phyloP scores from a whole-genome alignment of 2,113 vertebrate species.

The Nyctibius bracteatus region DNA sequence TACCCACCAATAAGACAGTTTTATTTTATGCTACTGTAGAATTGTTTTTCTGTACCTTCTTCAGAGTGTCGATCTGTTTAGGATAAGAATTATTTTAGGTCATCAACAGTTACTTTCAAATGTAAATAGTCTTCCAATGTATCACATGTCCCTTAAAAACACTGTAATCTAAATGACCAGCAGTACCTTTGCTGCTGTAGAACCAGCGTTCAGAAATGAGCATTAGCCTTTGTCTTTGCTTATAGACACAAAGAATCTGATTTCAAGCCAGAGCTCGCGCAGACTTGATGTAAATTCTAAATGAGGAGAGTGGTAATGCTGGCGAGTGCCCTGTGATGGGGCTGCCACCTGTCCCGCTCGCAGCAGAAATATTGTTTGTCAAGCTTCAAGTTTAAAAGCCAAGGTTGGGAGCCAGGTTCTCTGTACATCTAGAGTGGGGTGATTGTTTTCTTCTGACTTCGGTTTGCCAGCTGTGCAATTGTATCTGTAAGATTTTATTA shows the following conservation, averaged over 20 bases:
- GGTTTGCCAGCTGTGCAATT: conserved; percentile 15
- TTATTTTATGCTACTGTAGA: neutral
- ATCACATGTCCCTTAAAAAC: conserved; percentile 20
- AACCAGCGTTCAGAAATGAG: neutral
- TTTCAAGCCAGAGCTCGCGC: conserved; percentile 53
- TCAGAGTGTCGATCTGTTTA: neutral
- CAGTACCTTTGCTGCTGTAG: conserved; percentile 37
- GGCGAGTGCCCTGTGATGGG: neutral
- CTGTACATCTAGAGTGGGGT: neutral
- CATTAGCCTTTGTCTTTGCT: conserved; percentile 50
- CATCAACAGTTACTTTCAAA: conserved; percentile 33
- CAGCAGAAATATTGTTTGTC: conserved; percentile 8
- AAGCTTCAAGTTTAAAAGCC: conserved; percentile 30
- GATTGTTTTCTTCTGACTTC: neutral
- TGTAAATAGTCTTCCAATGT: neutral
- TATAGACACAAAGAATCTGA: conserved; percentile 17
- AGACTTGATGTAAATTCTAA: conserved; percentile 63
- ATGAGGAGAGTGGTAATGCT: conserved; percentile 52
- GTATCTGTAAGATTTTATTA: neutral
- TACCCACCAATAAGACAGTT: neutral
- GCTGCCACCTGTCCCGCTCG: conserved; percentile 53
- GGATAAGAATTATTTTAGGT: conserved; percentile 20
- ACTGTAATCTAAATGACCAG: conserved; percentile 19
- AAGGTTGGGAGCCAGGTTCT: conserved; percentile 29
- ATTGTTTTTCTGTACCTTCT: neutral